Evolutionary conservation across 2,888 invertebrate genomes (phyloP), one percentile per base, ranked within the genome.

Genomic region (Lacanobia wlatinum): DNA sequence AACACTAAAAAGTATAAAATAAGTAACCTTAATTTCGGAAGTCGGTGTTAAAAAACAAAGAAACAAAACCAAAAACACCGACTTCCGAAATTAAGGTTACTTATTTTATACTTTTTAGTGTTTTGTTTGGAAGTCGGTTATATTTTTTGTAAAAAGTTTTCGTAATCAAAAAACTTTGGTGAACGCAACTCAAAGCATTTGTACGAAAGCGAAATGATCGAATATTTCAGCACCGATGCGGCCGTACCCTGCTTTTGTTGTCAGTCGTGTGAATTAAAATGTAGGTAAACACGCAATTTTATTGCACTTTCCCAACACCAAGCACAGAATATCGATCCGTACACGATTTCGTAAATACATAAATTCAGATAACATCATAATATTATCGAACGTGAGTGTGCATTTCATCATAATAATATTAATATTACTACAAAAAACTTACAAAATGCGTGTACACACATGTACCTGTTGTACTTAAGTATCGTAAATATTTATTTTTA

Each of bases 401-500:
- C 58, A 66, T 62, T 55, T 76, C 68, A 28, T 55, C 65, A 68
- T 65, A 65, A 48, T 43, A 43, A 61, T 53, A 63, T 63, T 78
- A 76, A 69, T 61, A 66, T 52, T 40, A 58, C 50, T 10, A 63
- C 18, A 61, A 68, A 55, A 71, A 63, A 16, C 61, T 65, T 67
- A 62, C 55, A 63, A 69, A 67, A 60, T 48, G n/a, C 55, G 28
- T 56, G 58, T 34, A 28, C 21, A 48, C 52, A 23, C 52, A 23
- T 40, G 38, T 10, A 61, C 62, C 58, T 52, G 43, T 60, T 48
- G 55, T 52, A 55, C 46, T 61, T 67, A 56, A 58, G 34, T 48
- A 73, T 59, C 56, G 64, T 78, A 70, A 70, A 75, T 78, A 58
- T 81, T 77, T 73, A 72, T 78, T 73, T 78, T 73, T 52, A 71